Evolutionary conservation across 2,888 invertebrate species (phyloP), one percentile per base, ranked within the genome.

Genomic region (Oscheius sp.): DNA sequence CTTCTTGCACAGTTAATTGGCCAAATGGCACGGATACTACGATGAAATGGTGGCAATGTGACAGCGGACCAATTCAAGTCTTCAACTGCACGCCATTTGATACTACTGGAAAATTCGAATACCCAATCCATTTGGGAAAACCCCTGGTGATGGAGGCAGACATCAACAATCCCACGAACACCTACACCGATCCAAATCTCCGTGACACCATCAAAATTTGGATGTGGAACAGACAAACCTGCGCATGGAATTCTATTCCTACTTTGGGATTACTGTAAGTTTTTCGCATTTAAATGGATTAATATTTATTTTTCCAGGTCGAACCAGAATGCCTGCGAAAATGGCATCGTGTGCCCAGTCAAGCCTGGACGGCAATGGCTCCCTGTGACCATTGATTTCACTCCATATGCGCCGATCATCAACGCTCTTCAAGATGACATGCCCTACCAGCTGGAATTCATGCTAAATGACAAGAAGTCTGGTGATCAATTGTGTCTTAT

Each of bases 21-120:
- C 85, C 85, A 41, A 85, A 85, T 71, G 79, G 80, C 18, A 85
- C 85, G 7, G 84, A 84, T 41, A 64, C 55, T 1, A 45, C 49
- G n/a, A 72, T 83, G 72, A 74, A 81, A 53, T 85, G 85, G 85
- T 85, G 81, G 81, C 81, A 81, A 49, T 81, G 81, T 49, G 69
- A 55, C 59, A 46, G 25, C 27, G 69, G 69, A 55, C 35, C 29
- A 3, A 29, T 69, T 13, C 55, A 69, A 21, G 58, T 69, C 41
- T 69, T 23, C 69, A 69, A 69, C 55, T 23, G 25, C 27, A 69
- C 69, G 21, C 69, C 69, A 2, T 69, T 56, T 29, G 69, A 69
- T n/a, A 35, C 55, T 23, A 43, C n/a, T 9, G 69, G 69, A n/a
- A 66, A 49, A 5, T 66, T n/a, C 35, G 46, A 64, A 68, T 85